phyloP scores from a whole-genome alignment of 1,140 invertebrate species.

The Melanaphis sacchari region DNA sequence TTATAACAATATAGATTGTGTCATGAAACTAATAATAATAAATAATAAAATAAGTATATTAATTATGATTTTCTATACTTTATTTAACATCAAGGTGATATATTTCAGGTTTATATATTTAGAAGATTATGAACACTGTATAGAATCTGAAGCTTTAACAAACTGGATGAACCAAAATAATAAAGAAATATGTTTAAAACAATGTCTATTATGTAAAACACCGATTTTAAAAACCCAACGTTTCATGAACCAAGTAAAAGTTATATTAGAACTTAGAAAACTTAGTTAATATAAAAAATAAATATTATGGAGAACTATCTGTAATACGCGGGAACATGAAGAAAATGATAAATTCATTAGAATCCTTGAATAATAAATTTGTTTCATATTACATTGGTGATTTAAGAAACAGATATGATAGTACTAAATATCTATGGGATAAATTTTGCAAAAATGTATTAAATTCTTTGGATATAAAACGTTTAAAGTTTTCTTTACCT shows the following conservation, averaged over 20 bases:
- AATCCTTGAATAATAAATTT: slow-evolving; percentile 15
- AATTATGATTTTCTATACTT: background rate
- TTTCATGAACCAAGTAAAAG: slow-evolving; percentile 70
- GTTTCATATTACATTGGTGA: background rate
- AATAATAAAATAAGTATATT: background rate
- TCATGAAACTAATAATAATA: no score
- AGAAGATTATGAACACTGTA: slow-evolving; percentile 71
- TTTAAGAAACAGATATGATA: background rate
- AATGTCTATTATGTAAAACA: slow-evolving; percentile 72
- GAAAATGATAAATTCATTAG: background rate
- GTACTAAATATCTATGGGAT: background rate
- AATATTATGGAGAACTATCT: slow-evolving; percentile 63
- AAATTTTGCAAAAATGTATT: background rate
- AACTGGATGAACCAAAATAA: slow-evolving; percentile 65
- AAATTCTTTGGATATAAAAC: background rate
- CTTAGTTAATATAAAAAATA: slow-evolving; percentile 68
- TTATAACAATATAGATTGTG: no score
- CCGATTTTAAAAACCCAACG: slow-evolving; percentile 69
- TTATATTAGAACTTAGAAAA: slow-evolving; percentile 66
- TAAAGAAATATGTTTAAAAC: slow-evolving; percentile 67
- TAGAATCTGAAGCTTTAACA: slow-evolving; percentile 70
- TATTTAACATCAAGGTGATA: background rate
- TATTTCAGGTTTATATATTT: slow-evolving; percentile 70
- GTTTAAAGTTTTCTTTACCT: background rate
- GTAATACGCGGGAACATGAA: background rate